Evolutionary conservation across 2,797 vertebrate genomes (phyloP).

Genomic region (Tachyglossus aculeatus): DNA sequence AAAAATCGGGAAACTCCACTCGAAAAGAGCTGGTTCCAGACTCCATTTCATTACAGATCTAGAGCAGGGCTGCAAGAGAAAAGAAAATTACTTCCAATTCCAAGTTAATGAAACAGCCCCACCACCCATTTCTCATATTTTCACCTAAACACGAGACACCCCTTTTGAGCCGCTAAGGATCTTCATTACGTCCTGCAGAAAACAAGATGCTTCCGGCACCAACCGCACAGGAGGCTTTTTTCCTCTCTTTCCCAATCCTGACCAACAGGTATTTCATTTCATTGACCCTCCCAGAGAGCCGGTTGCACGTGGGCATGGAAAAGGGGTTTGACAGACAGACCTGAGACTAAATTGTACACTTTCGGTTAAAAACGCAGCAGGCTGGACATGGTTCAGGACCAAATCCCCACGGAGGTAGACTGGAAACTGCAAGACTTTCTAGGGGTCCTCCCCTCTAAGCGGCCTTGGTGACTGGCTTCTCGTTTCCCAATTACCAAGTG

Average conservation of each 20-base stretch:
- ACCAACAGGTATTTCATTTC: no score
- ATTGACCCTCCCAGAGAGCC: no score
- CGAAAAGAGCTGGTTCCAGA: constrained; percentile 82
- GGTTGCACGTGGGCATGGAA: no score
- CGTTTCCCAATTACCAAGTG: no score
- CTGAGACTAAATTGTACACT: no score
- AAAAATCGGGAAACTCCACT: constrained; percentile 89
- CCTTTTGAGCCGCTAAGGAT: background rate
- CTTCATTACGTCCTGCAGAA: background rate
- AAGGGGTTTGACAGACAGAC: no score
- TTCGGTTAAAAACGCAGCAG: no score
- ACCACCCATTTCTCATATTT: background rate
- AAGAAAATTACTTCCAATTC: constrained; percentile 31
- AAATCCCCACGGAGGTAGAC: no score
- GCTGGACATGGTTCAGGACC: no score
- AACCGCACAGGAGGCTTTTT: background rate
- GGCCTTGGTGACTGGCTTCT: no score
- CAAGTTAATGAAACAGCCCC: background rate
- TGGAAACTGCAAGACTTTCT: no score
- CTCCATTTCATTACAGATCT: constrained; percentile 82
- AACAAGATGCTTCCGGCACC: background rate
- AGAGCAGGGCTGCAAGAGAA: constrained; percentile 65
- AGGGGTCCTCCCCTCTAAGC: no score
- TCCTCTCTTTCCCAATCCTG: background rate
- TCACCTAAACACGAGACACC: background rate